Evolutionary conservation across 2,797 vertebrate genomes (phyloP).

Genomic region (Anableps anableps): DNA sequence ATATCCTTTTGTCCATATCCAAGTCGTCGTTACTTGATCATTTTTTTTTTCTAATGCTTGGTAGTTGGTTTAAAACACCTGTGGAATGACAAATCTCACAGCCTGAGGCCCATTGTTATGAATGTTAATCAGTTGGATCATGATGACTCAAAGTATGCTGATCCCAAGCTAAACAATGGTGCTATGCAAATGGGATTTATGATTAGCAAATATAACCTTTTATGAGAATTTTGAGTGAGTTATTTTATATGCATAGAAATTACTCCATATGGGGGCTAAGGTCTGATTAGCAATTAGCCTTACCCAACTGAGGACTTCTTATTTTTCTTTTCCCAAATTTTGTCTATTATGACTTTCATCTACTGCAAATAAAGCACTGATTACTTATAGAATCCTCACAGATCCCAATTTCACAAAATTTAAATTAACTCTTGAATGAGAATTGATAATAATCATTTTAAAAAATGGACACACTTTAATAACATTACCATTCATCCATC

Average conservation of each 20-base stretch:
- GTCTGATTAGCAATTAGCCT: not conserved
- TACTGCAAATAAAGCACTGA: not conserved
- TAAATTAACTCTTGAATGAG: not conserved
- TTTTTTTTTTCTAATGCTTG: not conserved
- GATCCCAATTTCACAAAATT: not conserved
- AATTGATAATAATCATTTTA: not conserved
- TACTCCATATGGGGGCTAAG: not conserved
- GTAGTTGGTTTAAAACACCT: not conserved
- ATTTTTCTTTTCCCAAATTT: not conserved
- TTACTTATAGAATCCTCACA: not conserved
- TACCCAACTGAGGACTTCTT: not conserved
- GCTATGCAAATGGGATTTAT: constrained; percentile 1
- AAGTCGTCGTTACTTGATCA: too few species aligned
- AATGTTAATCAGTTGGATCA: constrained; percentile 1
- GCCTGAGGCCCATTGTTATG: not conserved
- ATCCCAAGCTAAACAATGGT: not conserved
- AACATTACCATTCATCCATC: not conserved
- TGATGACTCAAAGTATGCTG: not conserved
- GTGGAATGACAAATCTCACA: not conserved
- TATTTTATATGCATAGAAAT: constrained; percentile 3
- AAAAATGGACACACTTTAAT: not conserved
- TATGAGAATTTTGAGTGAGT: not conserved
- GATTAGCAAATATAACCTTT: not conserved
- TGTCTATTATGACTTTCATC: not conserved
- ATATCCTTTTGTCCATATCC: not conserved